Percentiles rank a stretch among this genome's conserved stretches.
Conservation (phyloP, 2,113 vertebrate species). For the Microtus pennsylvanicus region DNA sequence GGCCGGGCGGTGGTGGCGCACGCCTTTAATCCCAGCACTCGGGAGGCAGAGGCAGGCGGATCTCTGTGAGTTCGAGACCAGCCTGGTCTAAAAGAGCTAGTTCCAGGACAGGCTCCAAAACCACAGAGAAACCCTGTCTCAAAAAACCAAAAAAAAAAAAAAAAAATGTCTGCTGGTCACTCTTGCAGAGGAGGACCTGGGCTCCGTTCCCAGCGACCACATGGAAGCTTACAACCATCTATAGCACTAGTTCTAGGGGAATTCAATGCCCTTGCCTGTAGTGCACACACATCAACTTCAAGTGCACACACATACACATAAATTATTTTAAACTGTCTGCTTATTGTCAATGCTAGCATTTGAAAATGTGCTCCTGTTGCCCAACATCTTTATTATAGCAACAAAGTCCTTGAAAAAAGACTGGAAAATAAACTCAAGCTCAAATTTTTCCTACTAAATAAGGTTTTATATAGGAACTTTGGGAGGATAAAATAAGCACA, state of each 20-base stretch:
- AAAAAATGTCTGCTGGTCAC: slow-evolving; percentile 16
- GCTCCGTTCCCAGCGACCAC: neutral
- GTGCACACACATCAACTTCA: neutral
- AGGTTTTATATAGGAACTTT: neutral
- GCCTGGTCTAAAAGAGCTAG: too few species aligned
- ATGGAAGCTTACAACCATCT: neutral
- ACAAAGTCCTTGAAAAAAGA: neutral
- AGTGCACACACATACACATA: neutral
- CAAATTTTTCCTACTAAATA: slow-evolving; percentile 44
- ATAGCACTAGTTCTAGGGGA: neutral
- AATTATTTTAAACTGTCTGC: slow-evolving; percentile 16
- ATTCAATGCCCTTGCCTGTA: neutral
- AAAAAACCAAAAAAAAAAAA: too few species aligned
- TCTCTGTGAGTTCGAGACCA: too few species aligned
- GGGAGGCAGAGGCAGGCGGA: too few species aligned
- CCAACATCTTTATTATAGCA: neutral
- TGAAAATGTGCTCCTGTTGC: neutral
- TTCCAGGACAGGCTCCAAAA: too few species aligned
- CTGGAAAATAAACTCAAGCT: slow-evolving; percentile 33
- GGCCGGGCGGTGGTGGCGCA: too few species aligned
- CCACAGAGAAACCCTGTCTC: too few species aligned
- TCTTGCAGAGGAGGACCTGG: neutral
- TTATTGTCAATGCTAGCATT: slow-evolving; percentile 39
- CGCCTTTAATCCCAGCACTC: too few species aligned
- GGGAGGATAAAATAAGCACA: neutral